Base-by-base conservation (phyloP, 1,140 invertebrate species). In the Sycobia sp. region DNA sequence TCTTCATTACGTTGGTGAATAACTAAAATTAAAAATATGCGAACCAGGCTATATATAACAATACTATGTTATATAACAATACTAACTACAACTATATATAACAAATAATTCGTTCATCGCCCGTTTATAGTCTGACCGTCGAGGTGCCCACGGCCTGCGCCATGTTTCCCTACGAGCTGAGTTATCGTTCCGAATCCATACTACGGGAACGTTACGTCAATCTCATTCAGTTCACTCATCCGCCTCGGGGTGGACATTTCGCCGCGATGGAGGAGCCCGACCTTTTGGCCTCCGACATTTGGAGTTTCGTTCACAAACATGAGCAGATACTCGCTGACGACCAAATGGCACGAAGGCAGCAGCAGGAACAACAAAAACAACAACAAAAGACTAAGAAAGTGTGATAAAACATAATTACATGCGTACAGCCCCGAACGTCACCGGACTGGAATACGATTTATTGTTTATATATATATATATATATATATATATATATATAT, bases 211-310 rank as follows among this genome's bases (percentile, higher is more conserved):
- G 85, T 69, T 91, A 83, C 70, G 71, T 67, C 0, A 90, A 91
- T 72, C 65, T 92, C 7, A 78, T 91, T 4, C 85, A 88, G 41
- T 83, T 84, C 3, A 89, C 82, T 1, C 82, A 88, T 51, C 68
- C 86, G 23, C 69, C 82, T 3, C 80, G 85, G 8, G 93, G 92
- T 2, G 94, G 94, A 2, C 94, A 96, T 79, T 96, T 96, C 74
- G 89, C 90, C 9, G 92, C 91, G 0, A 85, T 95, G 62, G 90
- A 96, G 74, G 84, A 88, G 46, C 93, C 93, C 0, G 70, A 87
- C 68, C 69, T 87, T 9, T 69, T 95, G 1, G 85, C 89, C 7
- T 82, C 87, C 13, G 92, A 95, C 69, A 75, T 85, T 55, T 80
- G 80, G 54, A 61, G 69, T 25, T 85, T 83, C 63, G 78, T 85